phyloP scores from a whole-genome alignment of 2,113 vertebrate species.

The Hyperopisus bebe region DNA sequence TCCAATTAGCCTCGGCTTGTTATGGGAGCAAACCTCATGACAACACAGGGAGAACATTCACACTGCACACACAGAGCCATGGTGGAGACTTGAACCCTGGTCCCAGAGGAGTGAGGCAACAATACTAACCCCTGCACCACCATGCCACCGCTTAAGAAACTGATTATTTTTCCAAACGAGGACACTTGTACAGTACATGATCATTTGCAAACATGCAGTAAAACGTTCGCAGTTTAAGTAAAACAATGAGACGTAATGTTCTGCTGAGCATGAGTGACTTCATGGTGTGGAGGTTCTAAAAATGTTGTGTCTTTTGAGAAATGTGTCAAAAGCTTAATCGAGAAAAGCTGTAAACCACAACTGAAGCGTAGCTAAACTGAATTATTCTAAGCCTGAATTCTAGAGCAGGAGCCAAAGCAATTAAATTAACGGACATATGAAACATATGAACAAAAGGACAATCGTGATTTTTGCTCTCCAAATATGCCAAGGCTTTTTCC shows the following conservation, averaged over 20 bases:
- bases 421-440: not conserved
- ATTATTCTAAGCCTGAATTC: not conserved
- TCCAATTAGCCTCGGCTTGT: not conserved
- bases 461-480: not conserved
- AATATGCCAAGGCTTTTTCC: not conserved
- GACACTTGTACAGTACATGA: not conserved
- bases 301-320: not conserved
- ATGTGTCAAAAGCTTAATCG: not conserved
- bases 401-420: not conserved
- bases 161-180: not conserved
- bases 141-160: not conserved
- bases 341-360: not conserved
- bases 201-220: not conserved
- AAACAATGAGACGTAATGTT: not conserved
- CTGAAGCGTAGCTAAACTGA: not conserved
- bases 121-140: not conserved
- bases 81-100: not conserved
- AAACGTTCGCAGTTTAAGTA: not conserved
- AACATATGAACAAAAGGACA: not conserved
- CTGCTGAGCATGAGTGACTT: not conserved
- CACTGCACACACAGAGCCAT: not conserved
- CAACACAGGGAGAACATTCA: not conserved
- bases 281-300: not conserved
- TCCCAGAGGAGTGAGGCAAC: not conserved
- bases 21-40: not conserved